These are phyloP conservation scores for Calidris pugnax DNA, from an alignment of 2,113 vertebrate species.

Conservation along the genomic window DNA sequence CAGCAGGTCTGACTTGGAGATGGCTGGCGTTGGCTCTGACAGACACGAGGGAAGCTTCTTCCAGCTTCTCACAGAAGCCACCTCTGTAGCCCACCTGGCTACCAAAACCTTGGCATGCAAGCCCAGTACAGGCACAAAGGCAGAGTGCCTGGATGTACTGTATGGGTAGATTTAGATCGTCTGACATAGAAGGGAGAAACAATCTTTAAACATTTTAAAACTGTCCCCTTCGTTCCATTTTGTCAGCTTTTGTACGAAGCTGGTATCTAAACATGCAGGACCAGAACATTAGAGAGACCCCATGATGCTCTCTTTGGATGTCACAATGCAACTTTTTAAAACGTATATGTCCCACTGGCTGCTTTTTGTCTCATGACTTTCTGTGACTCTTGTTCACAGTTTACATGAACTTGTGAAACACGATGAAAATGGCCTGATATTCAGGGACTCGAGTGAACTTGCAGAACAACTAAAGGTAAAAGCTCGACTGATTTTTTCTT, in stretches of 20 bases:
- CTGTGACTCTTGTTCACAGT: constrained; percentile 63
- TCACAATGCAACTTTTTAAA: background rate
- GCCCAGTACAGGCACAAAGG: background rate
- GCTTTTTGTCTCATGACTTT: background rate
- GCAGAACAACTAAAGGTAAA: constrained; percentile 88
- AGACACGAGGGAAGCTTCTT: background rate
- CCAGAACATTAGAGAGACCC: background rate
- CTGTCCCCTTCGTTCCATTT: background rate
- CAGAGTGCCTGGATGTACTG: background rate
- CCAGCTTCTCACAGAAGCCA: background rate
- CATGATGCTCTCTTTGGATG: background rate
- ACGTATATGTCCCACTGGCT: rapidly evolving
- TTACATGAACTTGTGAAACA: constrained; percentile 91
- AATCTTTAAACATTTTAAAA: background rate
- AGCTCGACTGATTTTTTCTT: background rate
- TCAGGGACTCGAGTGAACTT: constrained; percentile 82
- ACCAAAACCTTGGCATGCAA: background rate
- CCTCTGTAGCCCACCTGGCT: background rate
- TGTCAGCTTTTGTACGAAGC: background rate
- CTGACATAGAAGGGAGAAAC: background rate
- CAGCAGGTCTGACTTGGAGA: background rate
- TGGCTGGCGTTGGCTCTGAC: background rate
- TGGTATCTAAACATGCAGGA: rapidly evolving
- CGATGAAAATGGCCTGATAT: constrained; percentile 88
- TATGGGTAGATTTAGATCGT: background rate